Percentiles rank a stretch among this genome's conserved stretches.
Conservation (phyloP, 2,888 invertebrate species). For the Drosophila cyrtoloma region DNA sequence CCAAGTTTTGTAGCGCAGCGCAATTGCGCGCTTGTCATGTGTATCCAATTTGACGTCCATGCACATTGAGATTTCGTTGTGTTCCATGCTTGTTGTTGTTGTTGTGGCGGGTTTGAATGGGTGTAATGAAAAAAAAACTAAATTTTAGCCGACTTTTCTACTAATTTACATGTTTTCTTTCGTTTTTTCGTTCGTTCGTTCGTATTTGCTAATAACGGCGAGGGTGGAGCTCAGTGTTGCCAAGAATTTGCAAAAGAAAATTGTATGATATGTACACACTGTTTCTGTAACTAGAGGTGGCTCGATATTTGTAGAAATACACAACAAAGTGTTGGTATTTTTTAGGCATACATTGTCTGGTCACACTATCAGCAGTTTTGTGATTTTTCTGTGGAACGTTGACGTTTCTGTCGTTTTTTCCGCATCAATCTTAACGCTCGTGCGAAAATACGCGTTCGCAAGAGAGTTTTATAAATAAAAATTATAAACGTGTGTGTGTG, state of each 20-base stretch:
- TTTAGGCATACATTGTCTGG: slow-evolving; percentile 13
- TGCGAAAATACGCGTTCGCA: slow-evolving; percentile 41
- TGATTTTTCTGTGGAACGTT: slow-evolving; percentile 52
- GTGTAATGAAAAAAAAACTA: slow-evolving; percentile 50
- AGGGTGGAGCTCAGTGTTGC: slow-evolving; percentile 51
- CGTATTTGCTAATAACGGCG: slow-evolving; percentile 41
- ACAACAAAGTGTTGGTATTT: slow-evolving; percentile 12
- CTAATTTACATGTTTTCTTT: slow-evolving; percentile 61
- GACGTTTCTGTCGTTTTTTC: slow-evolving; percentile 52
- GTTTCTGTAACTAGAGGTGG: not conserved
- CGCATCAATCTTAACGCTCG: slow-evolving; percentile 43
- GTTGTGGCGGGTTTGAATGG: slow-evolving; percentile 16
- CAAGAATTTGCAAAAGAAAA: slow-evolving; percentile 1
- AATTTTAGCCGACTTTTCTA: slow-evolving; percentile 26
- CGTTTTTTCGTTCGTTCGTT: slow-evolving; percentile 35
- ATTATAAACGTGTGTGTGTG: slow-evolving; percentile 22
- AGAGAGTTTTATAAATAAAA: slow-evolving; percentile 34
- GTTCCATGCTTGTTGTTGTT: slow-evolving; percentile 75
- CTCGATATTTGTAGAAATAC: not conserved
- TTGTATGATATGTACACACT: slow-evolving; percentile 23
- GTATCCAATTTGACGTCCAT: slow-evolving; percentile 85
- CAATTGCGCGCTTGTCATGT: slow-evolving; percentile 83
- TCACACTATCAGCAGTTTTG: slow-evolving; percentile 59
- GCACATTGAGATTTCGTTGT: slow-evolving; percentile 84
- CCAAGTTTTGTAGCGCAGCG: slow-evolving; percentile 83